phyloP scores from a whole-genome alignment of 1,140 invertebrate species.

The Drosophila trapezifrons region DNA sequence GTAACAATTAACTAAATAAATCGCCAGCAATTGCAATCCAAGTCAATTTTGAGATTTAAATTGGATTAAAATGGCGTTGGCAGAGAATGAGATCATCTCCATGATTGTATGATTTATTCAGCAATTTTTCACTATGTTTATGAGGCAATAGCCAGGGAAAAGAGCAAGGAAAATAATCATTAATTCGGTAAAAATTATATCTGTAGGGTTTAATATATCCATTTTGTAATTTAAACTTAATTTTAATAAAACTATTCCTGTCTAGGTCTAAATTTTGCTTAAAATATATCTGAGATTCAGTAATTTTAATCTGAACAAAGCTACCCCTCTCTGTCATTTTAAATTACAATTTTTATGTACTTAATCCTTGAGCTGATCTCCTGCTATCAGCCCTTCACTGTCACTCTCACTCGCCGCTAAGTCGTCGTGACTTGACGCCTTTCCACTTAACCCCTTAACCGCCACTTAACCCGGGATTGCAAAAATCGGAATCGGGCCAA shows the following conservation, averaged over 20 bases:
- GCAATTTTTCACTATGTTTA: neutral
- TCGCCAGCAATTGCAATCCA: slow-evolving; percentile 15
- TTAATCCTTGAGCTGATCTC: neutral
- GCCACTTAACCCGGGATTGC: slow-evolving; percentile 29
- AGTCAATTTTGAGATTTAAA: slow-evolving; percentile 41
- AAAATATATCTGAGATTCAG: too few species aligned
- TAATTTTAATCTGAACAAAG: too few species aligned
- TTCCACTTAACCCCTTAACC: slow-evolving; percentile 31
- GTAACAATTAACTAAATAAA: slow-evolving; percentile 45
- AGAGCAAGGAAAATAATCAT: neutral
- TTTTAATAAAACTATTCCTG: too few species aligned
- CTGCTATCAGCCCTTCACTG: slow-evolving; percentile 2
- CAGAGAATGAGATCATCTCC: slow-evolving; percentile 22
- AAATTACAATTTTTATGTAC: neutral
- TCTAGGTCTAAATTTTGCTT: too few species aligned
- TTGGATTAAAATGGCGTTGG: slow-evolving; percentile 2
- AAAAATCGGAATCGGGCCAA: slow-evolving; percentile 1
- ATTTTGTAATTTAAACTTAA: too few species aligned
- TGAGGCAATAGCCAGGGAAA: neutral
- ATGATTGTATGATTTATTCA: neutral
- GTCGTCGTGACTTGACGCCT: neutral
- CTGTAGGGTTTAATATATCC: too few species aligned
- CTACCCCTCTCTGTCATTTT: neutral
- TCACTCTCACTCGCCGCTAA: slow-evolving; percentile 8
- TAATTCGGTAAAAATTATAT: too few species aligned